phyloP scores from a whole-genome alignment of 2,797 vertebrate species.

The Tiaroga cobitis region DNA sequence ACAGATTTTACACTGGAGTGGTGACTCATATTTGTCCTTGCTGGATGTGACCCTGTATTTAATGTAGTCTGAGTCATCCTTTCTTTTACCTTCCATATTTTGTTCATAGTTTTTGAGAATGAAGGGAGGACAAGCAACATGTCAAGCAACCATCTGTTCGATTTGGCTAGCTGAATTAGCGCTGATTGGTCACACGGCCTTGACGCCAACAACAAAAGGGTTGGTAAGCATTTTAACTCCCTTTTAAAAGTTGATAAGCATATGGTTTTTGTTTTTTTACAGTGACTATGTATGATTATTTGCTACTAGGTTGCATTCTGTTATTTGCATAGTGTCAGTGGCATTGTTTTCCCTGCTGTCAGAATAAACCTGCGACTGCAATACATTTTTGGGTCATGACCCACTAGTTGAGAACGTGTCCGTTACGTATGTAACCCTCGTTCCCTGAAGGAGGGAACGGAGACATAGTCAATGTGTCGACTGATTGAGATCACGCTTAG shows the following conservation, averaged over 20 bases:
- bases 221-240: neutral
- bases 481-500: no score
- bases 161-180: neutral
- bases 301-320: neutral
- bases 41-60: neutral
- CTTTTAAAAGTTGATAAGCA: neutral
- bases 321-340: neutral
- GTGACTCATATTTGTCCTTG: neutral
- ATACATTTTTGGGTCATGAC: constrained; percentile 15
- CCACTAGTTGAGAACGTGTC: neutral
- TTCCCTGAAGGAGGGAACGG: no score
- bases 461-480: no score
- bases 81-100: neutral
- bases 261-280: neutral
- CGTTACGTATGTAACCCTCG: no score
- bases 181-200: neutral
- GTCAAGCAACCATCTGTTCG: neutral
- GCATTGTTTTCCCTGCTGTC: neutral
- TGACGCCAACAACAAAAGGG: neutral
- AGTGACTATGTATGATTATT: neutral
- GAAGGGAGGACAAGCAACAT: neutral
- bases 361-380: neutral
- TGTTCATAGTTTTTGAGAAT: neutral
- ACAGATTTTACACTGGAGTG: neutral
- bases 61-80: neutral